A percentile compares a stretch with the other conserved stretches of the same genome.
These are phyloP conservation scores for Hydropsyche betteni DNA, from an alignment of 2,888 invertebrate genomes.

Conservation along the genomic window DNA sequence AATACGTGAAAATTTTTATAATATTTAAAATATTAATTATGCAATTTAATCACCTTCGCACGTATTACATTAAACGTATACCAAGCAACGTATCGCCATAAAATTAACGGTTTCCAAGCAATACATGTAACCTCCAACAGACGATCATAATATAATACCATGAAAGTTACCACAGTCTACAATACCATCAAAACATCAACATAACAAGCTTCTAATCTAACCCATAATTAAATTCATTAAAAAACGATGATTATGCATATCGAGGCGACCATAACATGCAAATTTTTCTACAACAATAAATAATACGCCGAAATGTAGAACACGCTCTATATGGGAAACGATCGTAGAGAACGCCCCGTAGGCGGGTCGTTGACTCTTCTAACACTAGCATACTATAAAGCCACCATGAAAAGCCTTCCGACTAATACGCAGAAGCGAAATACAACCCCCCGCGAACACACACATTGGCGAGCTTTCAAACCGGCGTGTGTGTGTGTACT, in stretches of 20 bases:
- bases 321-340: slow-evolving; percentile 28
- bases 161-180: neutral
- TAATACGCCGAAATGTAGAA: neutral
- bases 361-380: slow-evolving; percentile 46
- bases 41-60: too few relatives aligned
- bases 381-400: slow-evolving; percentile 32
- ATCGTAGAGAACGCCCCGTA: slow-evolving; percentile 30
- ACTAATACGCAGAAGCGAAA: neutral
- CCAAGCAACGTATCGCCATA: neutral
- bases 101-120: slow-evolving; percentile 24
- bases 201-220: neutral
- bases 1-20: too few relatives aligned
- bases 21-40: too few relatives aligned
- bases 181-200: neutral
- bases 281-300: too few relatives aligned
- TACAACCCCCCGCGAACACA: slow-evolving; percentile 4
- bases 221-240: too few relatives aligned
- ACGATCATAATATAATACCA: too few relatives aligned
- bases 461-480: neutral
- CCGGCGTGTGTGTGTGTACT: neutral
- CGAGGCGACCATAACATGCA: too few relatives aligned
- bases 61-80: neutral
- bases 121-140: neutral
- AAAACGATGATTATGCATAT: too few relatives aligned
- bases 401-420: slow-evolving; percentile 26